Evolutionary conservation across 2,888 invertebrate species (phyloP), one percentile per base, ranked within the genome.

Genomic region (Latheticus oryzae): DNA sequence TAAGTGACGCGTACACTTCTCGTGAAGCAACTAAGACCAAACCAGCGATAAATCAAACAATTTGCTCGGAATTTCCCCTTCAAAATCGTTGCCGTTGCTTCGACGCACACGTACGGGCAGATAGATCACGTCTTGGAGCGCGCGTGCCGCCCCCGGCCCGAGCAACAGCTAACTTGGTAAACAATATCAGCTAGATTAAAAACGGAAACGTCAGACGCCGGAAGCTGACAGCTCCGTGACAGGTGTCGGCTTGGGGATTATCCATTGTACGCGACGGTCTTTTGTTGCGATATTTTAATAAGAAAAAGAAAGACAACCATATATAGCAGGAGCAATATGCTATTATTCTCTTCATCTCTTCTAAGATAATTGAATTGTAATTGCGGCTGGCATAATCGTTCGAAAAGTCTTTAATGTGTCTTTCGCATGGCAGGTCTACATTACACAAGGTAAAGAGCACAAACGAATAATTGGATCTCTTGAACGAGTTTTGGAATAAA

Each of bases 171-270:
- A 70, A 68, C 68, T 62, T 58, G 60, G 70, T 69, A 72, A 74
- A 75, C 76, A 75, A 76, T 75, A 76, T 75, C 73, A 69, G 70
- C 64, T 72, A 75, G 74, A 76, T 75, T 76, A 76, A 75, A 75
- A 76, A 75, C 73, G 74, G 72, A 75, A 73, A 73, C 70, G 71
- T 71, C 71, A 68, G 69, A 62, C 68, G 69, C 64, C 69, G 70
- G 69, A 72, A 72, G 71, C 70, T 68, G 72, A 71, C 70, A 69
- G 68, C 62, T 63, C 66, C 70, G 66, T 70, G 73, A 73, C 73
- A 74, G 73, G 73, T 73, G 72, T 73, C 71, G 61, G 68, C 62
- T 43, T n/a, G 64, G 63, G 66, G 61, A 65, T 66, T 68, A 64
- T 61, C 61, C 60, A 63, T 64, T 68, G 64, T 64, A 53, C 48